Conservation (phyloP, 2,888 invertebrate genomes). For the Phengaris alcon region DNA sequence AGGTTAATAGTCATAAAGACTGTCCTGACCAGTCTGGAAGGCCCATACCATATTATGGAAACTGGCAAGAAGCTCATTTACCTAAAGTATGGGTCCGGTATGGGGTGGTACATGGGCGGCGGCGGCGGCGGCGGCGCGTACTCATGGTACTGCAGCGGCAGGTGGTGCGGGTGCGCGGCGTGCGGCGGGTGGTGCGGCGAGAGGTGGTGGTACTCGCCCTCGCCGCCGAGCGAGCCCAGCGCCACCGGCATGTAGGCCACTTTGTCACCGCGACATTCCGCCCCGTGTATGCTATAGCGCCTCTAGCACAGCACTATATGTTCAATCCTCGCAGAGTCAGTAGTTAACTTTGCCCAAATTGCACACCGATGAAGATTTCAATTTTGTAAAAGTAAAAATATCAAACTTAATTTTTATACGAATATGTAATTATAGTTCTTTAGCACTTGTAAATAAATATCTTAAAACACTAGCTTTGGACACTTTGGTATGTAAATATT, state of each 20-base stretch:
- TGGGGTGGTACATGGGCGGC: slow-evolving; percentile 68
- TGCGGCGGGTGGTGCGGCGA: slow-evolving; percentile 72
- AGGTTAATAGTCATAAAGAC: no score
- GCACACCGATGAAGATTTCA: not conserved
- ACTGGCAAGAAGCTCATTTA: slow-evolving; percentile 43
- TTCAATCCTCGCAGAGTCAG: not conserved
- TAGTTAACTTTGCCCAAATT: not conserved
- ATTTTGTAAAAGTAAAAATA: slow-evolving; percentile 22
- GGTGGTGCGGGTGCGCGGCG: slow-evolving; percentile 55
- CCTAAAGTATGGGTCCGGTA: slow-evolving; percentile 72
- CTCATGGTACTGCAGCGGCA: slow-evolving; percentile 72
- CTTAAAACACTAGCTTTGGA: slow-evolving; percentile 50
- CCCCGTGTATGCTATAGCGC: slow-evolving; percentile 30
- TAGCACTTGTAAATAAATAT: slow-evolving; percentile 38
- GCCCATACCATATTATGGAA: not conserved
- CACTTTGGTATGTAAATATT: slow-evolving; percentile 54
- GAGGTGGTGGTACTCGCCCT: slow-evolving; percentile 78
- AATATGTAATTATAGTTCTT: slow-evolving; percentile 31
- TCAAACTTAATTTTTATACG: not conserved
- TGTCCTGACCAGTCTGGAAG: not conserved
- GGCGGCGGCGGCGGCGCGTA: slow-evolving; percentile 68
- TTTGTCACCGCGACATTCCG: slow-evolving; percentile 80
- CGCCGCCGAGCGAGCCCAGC: slow-evolving; percentile 82
- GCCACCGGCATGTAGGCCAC: slow-evolving; percentile 83
- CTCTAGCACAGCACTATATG: not conserved